phyloP scores from a whole-genome alignment of 1,140 invertebrate genomes.

The Doryteuthis pealeii region DNA sequence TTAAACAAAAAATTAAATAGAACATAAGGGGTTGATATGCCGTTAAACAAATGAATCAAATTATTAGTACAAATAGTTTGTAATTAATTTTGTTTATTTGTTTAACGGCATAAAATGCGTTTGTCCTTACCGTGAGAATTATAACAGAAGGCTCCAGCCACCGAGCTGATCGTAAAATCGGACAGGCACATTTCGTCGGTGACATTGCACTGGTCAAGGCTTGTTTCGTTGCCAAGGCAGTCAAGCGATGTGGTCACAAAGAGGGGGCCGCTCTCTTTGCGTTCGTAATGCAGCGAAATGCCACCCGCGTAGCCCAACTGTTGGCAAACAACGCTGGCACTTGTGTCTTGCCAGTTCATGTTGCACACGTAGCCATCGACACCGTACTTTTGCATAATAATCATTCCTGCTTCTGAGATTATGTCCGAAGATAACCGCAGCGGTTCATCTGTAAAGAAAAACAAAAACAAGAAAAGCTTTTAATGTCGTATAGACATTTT shows the following conservation, averaged over 20 bases:
- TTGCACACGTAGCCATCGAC: constrained; percentile 41
- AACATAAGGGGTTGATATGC: no score
- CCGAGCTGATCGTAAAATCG: background rate
- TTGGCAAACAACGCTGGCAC: constrained; percentile 35
- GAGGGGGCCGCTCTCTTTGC: constrained; percentile 19
- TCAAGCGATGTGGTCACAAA: constrained; percentile 21
- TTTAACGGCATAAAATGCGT: no score
- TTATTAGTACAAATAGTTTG: no score
- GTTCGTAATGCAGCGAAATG: constrained; percentile 21
- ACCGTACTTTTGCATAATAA: constrained; percentile 26
- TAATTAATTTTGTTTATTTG: no score
- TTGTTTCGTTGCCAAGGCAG: constrained; percentile 28
- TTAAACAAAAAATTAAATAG: no score
- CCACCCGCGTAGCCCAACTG: constrained; percentile 31
- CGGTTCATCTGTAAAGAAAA: background rate
- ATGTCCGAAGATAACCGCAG: background rate
- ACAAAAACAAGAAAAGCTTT: background rate
- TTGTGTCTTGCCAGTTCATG: constrained; percentile 33
- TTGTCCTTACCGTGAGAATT: constrained; percentile 23
- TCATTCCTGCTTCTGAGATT: constrained; percentile 22
- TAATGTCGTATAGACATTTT: no score
- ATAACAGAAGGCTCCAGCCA: constrained; percentile 38
- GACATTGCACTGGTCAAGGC: constrained; percentile 24
- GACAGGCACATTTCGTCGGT: background rate
- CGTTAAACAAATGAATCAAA: no score